Conservation (phyloP, 2,113 vertebrate genomes). For the Pedionomus torquatus region DNA sequence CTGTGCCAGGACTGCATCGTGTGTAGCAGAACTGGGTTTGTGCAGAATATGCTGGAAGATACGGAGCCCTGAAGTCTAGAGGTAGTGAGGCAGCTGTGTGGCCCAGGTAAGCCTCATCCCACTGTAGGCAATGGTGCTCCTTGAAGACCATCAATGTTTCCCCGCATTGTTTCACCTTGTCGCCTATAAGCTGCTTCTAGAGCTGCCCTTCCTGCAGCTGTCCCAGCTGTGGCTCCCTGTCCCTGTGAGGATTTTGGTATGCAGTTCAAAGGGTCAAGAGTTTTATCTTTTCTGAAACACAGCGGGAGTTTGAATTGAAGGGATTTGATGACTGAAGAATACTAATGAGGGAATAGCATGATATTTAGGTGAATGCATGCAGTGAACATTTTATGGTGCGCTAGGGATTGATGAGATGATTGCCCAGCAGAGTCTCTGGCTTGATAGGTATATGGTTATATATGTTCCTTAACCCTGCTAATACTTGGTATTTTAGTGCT, state of each 20-base stretch:
- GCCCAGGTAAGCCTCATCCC: background rate
- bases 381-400: background rate
- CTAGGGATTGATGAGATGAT: background rate
- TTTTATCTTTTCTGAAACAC: background rate
- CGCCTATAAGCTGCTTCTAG: background rate
- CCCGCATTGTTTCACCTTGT: background rate
- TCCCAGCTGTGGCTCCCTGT: background rate
- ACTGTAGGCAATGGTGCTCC: fast-evolving
- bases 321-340: background rate
- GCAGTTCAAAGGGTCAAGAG: background rate
- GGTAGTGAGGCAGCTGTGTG: fast-evolving
- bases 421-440: background rate
- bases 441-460: background rate
- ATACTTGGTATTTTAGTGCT: background rate
- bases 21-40: background rate
- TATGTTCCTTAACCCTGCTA: background rate
- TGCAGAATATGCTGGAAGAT: background rate
- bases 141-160: background rate
- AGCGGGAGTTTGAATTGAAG: background rate
- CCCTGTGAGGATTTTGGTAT: background rate
- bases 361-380: background rate
- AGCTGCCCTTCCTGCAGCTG: background rate
- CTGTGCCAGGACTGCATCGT: background rate
- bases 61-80: fast-evolving
- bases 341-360: background rate